phyloP scores from a whole-genome alignment of 2,888 invertebrate genomes.

The Heliconius ethilla region DNA sequence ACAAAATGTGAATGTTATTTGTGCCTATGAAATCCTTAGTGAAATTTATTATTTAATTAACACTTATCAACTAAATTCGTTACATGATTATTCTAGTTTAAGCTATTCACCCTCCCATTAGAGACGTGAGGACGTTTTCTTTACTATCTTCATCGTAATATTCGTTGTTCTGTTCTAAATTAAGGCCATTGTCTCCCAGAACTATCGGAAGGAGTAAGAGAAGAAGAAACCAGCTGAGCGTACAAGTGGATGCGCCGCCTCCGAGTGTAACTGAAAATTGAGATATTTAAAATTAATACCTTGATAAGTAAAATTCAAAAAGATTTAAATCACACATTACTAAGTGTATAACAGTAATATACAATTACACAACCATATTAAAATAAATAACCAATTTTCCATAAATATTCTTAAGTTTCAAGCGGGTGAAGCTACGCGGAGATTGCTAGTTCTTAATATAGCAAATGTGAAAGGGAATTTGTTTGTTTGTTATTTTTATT shows the following conservation, averaged over 20 bases:
- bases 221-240: constrained; percentile 65
- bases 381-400: too few species aligned
- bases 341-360: too few species aligned
- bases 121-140: constrained; percentile 49
- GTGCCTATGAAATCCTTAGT: constrained; percentile 19
- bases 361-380: too few species aligned
- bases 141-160: constrained; percentile 51
- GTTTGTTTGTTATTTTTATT: too few species aligned
- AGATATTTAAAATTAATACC: not conserved
- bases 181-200: constrained; percentile 53
- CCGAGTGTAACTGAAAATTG: constrained; percentile 71
- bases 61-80: constrained; percentile 33
- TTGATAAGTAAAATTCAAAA: not conserved
- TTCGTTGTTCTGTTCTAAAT: constrained; percentile 45
- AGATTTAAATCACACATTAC: too few species aligned
- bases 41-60: constrained; percentile 19
- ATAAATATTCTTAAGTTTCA: too few species aligned
- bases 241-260: constrained; percentile 55
- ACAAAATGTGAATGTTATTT: not conserved
- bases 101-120: constrained; percentile 58
- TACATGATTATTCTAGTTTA: not conserved
- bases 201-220: constrained; percentile 64
- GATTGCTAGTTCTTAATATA: too few species aligned
- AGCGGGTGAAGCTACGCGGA: too few species aligned
- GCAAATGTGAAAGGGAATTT: too few species aligned